Percentiles rank a stretch among this genome's conserved stretches.
Conservation (phyloP, 2,797 vertebrate species). For the Melanotaenia pygmaea region DNA sequence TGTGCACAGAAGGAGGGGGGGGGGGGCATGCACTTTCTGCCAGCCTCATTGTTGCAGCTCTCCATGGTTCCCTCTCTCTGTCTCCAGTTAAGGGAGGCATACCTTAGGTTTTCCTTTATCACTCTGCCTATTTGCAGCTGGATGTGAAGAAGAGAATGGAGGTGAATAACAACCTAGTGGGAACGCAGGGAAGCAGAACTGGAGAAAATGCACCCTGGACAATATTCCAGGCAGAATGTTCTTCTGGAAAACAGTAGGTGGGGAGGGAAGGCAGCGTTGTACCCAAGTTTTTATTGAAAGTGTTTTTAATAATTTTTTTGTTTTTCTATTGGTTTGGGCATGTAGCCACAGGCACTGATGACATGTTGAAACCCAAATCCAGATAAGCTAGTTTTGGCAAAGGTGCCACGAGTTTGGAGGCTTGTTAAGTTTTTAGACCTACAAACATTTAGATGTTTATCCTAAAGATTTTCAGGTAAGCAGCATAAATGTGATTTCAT, state of each 20-base stretch:
- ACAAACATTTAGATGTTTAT: background rate
- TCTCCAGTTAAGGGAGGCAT: conserved; percentile 90
- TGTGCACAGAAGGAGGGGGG: conserved; percentile 71
- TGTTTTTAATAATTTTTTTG: no score
- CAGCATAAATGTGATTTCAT: background rate
- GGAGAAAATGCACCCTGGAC: background rate
- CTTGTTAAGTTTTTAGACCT: background rate
- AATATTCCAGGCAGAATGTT: no score
- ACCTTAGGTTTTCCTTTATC: conserved; percentile 44
- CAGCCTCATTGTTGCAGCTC: conserved; percentile 90
- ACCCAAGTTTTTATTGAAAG: no score
- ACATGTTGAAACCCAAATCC: no score
- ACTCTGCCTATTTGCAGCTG: conserved; percentile 34
- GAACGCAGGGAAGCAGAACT: background rate
- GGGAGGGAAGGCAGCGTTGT: no score
- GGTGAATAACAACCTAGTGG: conserved; percentile 24
- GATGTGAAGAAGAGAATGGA: conserved; percentile 43
- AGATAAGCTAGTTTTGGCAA: no score
- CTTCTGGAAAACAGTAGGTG: no score
- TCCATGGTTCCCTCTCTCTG: conserved; percentile 89
- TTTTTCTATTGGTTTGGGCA: no score
- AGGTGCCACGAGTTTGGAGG: background rate
- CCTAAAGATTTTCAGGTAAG: background rate
- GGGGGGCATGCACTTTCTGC: conserved; percentile 84
- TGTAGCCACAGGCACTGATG: no score